These are phyloP conservation scores for Zenarchopterus dispar DNA, from an alignment of 2,797 vertebrate species.

Conservation along the genomic window DNA sequence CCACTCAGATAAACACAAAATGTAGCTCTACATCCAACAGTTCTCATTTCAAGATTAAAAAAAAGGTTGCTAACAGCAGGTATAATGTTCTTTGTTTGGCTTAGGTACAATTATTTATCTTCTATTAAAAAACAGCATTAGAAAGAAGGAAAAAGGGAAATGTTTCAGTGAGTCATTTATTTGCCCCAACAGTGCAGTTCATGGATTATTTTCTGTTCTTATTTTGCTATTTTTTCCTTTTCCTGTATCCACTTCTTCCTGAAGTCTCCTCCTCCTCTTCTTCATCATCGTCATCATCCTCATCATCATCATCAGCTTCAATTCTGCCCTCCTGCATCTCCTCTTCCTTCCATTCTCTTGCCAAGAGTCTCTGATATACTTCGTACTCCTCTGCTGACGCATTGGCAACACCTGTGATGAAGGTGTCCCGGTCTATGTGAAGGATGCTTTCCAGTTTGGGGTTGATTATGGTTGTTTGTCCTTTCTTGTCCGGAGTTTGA, in stretches of 20 bases:
- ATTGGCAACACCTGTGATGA: slow-evolving; percentile 79
- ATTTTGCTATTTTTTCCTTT: slow-evolving; percentile 38
- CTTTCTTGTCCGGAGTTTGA: slow-evolving; percentile 90
- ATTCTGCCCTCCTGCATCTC: slow-evolving; percentile 41
- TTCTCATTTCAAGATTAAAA: background rate
- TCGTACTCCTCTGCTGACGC: slow-evolving; percentile 87
- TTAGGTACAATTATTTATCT: slow-evolving; percentile 17
- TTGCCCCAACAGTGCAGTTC: background rate
- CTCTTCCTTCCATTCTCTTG: slow-evolving; percentile 81
- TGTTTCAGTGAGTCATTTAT: slow-evolving; percentile 17
- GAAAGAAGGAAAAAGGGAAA: background rate
- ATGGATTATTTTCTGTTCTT: background rate
- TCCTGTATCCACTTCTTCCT: slow-evolving; percentile 58
- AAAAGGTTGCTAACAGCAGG: background rate
- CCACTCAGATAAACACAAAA: slow-evolving; percentile 20
- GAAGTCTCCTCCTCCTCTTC: slow-evolving; percentile 31
- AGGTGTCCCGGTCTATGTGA: slow-evolving; percentile 75
- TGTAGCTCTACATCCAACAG: background rate
- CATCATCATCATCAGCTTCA: slow-evolving; percentile 37
- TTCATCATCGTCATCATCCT: slow-evolving; percentile 9
- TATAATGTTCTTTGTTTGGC: slow-evolving; percentile 14
- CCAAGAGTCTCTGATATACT: slow-evolving; percentile 88
- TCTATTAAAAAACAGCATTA: background rate
- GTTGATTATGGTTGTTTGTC: slow-evolving; percentile 85
- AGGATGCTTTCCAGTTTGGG: slow-evolving; percentile 86